Evolutionary conservation across 2,113 vertebrate species (phyloP).

Genomic region (Psilopsiagon aymara): DNA sequence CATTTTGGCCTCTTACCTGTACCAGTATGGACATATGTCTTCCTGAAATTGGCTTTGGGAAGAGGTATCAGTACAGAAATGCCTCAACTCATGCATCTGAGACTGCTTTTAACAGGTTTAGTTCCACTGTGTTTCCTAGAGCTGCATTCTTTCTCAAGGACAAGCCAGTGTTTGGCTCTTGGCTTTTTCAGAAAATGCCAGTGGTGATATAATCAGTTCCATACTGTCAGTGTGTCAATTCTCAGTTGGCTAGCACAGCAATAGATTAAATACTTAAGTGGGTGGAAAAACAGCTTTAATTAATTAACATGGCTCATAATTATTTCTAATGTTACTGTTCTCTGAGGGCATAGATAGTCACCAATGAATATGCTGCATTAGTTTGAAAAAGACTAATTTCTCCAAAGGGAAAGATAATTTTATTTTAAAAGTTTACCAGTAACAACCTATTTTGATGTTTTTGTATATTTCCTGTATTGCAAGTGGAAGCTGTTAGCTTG

Average conservation of each 20-base stretch:
- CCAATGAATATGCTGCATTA: constrained; percentile 27
- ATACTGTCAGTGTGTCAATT: constrained; percentile 19
- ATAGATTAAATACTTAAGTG: constrained; percentile 46
- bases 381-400: constrained; percentile 38
- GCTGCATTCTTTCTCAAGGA: not conserved
- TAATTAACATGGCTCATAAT: constrained; percentile 59
- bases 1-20: not conserved
- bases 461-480: not conserved
- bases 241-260: constrained; percentile 9
- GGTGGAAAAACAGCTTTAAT: constrained; percentile 47
- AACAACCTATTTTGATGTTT: not conserved
- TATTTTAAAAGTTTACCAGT: not conserved
- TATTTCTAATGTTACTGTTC: constrained; percentile 55
- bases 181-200: not conserved
- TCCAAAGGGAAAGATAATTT: not conserved
- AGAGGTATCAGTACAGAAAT: not conserved
- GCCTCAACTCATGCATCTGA: not conserved
- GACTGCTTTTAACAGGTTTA: not conserved
- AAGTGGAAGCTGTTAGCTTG: not conserved
- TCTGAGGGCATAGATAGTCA: not conserved
- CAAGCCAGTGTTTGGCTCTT: not conserved
- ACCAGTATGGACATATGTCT: not conserved
- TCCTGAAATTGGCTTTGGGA: not conserved
- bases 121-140: not conserved
- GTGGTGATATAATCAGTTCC: not conserved